A percentile compares a stretch with the other conserved stretches of the same genome.
These are phyloP conservation scores for Euphonia xanthogaster DNA, from an alignment of 2,797 vertebrate genomes.

Conservation along the genomic window DNA sequence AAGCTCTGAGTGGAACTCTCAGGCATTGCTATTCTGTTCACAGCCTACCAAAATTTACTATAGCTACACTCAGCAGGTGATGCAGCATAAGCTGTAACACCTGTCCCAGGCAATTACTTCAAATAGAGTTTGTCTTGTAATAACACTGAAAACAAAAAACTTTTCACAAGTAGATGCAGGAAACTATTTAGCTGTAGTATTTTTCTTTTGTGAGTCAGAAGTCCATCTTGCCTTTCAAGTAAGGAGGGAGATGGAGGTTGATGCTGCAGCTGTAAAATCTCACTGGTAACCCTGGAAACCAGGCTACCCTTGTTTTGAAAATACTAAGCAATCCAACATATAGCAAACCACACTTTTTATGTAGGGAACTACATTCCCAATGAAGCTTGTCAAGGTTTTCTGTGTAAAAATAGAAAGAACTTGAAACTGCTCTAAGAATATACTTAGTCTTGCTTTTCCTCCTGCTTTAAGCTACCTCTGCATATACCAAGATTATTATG, in stretches of 20 bases:
- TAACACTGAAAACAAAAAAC: background rate
- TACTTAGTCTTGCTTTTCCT: background rate
- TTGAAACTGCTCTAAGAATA: background rate
- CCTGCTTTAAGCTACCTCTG: background rate
- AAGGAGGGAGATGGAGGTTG: background rate
- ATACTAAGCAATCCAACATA: background rate
- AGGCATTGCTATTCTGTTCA: background rate
- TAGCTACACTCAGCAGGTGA: background rate
- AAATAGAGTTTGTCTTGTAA: background rate
- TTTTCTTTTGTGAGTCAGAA: background rate
- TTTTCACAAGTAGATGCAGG: background rate
- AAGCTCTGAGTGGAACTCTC: background rate
- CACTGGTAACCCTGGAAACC: background rate
- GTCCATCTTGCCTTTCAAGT: background rate
- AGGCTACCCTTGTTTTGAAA: background rate
- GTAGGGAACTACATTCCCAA: background rate
- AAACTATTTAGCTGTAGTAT: background rate
- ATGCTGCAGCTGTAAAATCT: background rate
- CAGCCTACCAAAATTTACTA: background rate
- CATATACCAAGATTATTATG: background rate
- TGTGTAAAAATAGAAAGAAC: background rate
- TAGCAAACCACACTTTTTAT: background rate
- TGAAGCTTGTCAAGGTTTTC: background rate
- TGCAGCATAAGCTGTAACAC: background rate
- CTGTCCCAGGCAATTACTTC: background rate